Evolutionary conservation across 2,113 vertebrate genomes (phyloP).

Genomic region (Pungitius pungitius): DNA sequence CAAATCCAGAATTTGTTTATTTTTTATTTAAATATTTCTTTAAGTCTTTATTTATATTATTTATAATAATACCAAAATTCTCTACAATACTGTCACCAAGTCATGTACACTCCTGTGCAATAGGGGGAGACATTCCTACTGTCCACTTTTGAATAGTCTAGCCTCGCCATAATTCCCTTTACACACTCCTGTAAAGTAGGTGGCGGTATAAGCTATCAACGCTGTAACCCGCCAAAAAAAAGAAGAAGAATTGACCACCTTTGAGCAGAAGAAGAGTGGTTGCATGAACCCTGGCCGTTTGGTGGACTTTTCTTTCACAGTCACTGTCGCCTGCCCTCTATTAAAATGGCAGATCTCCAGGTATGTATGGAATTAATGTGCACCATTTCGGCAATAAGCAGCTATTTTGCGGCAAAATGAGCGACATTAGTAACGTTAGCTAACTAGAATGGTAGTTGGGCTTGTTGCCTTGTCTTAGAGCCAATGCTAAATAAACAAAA

Average conservation of each 20-base stretch:
- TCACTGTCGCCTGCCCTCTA: no score
- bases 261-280: background rate
- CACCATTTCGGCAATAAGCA: background rate
- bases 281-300: background rate
- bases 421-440: no score
- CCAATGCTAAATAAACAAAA: background rate
- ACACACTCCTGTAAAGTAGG: constrained; percentile 2
- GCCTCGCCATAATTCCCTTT: no score
- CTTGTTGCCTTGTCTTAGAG: background rate
- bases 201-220: background rate
- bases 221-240: background rate
- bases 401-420: background rate
- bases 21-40: no score
- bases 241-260: no score
- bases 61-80: no score
- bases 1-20: no score
- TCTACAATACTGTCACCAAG: no score
- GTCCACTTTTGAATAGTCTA: no score
- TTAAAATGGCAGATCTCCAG: constrained; percentile 54
- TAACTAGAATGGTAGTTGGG: background rate
- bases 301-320: background rate
- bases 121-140: no score
- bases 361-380: constrained; percentile 14
- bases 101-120: no score
- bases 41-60: no score